A percentile compares a stretch with the other conserved stretches of the same genome.
Evolutionary conservation across 2,888 invertebrate species (phyloP).

Genomic region (Nemurella pictetii): DNA sequence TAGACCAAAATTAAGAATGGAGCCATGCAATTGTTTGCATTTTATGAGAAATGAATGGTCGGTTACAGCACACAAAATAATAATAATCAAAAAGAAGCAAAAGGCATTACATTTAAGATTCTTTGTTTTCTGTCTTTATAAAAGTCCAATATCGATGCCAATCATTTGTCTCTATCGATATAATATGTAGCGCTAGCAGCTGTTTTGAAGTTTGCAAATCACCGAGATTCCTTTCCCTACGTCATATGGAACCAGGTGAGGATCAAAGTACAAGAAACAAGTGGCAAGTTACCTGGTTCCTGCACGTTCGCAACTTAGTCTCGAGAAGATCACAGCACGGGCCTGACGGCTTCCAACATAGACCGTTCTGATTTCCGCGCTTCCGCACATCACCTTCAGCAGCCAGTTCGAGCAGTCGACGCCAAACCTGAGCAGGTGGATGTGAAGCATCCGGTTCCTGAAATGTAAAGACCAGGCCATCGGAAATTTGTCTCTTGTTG

Average conservation of each 20-base stretch:
- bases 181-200: too few species aligned
- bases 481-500: too few species aligned
- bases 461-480: constrained; percentile 34
- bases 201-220: too few species aligned
- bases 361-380: constrained; percentile 96
- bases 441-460: constrained; percentile 92
- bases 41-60: too few species aligned
- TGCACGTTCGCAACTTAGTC: constrained; percentile 95
- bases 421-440: constrained; percentile 88
- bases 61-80: too few species aligned
- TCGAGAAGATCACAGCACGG: constrained; percentile 90
- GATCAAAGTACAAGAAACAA: too few species aligned
- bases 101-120: too few species aligned
- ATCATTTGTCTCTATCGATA: neutral
- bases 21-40: too few species aligned
- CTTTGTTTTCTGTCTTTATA: neutral
- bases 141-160: neutral
- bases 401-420: constrained; percentile 92
- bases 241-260: too few species aligned
- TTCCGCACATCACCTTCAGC: constrained; percentile 94
- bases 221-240: too few species aligned
- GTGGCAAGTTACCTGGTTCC: constrained; percentile 74
- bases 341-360: constrained; percentile 96
- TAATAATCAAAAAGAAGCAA: too few species aligned
- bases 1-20: too few species aligned